phyloP scores from a whole-genome alignment of 2,888 invertebrate genomes.

The Chymomyza fuscimana region DNA sequence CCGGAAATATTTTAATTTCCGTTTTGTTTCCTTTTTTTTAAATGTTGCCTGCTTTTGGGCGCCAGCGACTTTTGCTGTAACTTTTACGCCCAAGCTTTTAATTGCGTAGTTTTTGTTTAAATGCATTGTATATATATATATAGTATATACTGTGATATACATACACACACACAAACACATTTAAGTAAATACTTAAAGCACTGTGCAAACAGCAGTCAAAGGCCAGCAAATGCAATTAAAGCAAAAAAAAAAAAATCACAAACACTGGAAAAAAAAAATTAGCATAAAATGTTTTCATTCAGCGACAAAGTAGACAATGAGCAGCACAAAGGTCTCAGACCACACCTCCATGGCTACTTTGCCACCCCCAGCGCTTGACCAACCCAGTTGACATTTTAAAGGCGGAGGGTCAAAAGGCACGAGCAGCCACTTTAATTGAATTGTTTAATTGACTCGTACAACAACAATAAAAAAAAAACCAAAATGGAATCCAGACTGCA shows the following conservation, averaged over 20 bases:
- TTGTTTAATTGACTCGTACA: conserved; percentile 71
- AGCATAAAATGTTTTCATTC: conserved; percentile 70
- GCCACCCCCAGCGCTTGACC: conserved; percentile 19
- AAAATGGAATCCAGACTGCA: neutral
- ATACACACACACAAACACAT: conserved; percentile 37
- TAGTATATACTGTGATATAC: too few relatives aligned
- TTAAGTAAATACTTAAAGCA: conserved; percentile 69
- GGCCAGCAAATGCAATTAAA: conserved; percentile 35
- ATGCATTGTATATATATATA: neutral
- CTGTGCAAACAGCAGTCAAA: conserved; percentile 45
- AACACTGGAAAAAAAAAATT: conserved; percentile 46
- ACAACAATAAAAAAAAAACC: conserved; percentile 15
- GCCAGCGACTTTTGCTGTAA: conserved; percentile 33
- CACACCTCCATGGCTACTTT: neutral
- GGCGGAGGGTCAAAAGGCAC: conserved; percentile 14
- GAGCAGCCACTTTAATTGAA: conserved; percentile 58
- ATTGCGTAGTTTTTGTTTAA: conserved; percentile 41
- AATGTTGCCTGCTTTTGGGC: conserved; percentile 52
- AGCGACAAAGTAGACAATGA: conserved; percentile 18
- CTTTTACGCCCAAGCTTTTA: conserved; percentile 42
- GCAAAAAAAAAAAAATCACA: conserved; percentile 10
- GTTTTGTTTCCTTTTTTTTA: conserved; percentile 35
- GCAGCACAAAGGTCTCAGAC: conserved; percentile 4
- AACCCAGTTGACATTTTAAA: conserved; percentile 58
- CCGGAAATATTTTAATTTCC: conserved; percentile 76